These are phyloP conservation scores for Chaetogeoica ovagalla DNA, from an alignment of 2,888 invertebrate genomes.

Conservation along the genomic window DNA sequence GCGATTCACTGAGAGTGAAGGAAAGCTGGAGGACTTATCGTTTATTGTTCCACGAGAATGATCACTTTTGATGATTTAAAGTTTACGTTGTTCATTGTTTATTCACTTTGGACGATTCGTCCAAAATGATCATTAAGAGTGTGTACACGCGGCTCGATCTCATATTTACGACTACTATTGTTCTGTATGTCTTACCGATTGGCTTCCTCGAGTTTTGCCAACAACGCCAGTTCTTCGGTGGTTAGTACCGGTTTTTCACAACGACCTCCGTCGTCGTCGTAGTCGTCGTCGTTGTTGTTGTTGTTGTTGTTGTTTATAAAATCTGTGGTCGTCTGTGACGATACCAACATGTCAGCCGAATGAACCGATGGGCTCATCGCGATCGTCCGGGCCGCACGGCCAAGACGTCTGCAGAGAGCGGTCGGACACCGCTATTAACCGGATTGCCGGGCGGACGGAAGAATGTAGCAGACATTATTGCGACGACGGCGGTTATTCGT, in stretches of 20 bases:
- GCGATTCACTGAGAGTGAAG: constrained; percentile 14
- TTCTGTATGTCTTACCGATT: constrained; percentile 66
- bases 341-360: constrained; percentile 46
- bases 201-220: constrained; percentile 94
- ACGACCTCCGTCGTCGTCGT: constrained; percentile 4
- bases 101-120: no score
- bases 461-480: constrained; percentile 27
- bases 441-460: not conserved
- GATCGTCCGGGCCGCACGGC: constrained; percentile 42
- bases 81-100: no score
- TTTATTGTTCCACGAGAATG: no score
- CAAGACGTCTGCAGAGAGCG: constrained; percentile 27
- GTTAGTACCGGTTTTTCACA: constrained; percentile 37
- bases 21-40: not conserved
- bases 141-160: no score
- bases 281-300: not conserved
- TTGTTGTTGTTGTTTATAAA: constrained; percentile 28
- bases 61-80: no score
- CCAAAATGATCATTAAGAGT: no score
- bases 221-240: constrained; percentile 79
- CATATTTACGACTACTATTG: no score
- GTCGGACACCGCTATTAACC: not conserved
- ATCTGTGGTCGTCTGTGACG: constrained; percentile 42
- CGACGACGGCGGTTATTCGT: not conserved
- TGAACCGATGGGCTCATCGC: constrained; percentile 47